Base-by-base conservation (phyloP, 2,113 vertebrate species). In the Erinaceus europaeus region DNA sequence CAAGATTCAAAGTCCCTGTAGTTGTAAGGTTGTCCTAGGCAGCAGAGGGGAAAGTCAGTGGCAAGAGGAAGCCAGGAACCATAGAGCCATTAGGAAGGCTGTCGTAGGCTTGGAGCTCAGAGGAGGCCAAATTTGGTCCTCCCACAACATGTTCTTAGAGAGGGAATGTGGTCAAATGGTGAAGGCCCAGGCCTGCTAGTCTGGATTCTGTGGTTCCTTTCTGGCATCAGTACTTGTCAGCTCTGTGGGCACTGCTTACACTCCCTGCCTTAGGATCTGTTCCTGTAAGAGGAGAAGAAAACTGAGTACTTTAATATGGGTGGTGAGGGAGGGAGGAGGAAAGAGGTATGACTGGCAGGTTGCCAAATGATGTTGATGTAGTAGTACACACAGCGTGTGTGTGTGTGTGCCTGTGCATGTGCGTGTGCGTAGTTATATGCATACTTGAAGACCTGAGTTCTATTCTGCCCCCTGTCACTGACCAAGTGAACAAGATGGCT, bases 61-160 rank as follows among this genome's bases (percentile, higher is more conserved):
- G 91, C 82, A 72, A 80, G 86, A 88, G 87, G 86, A 78, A 88
- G 89, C 90, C 90, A 90, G 91, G 93, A 83, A 57, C 52, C 2
- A 0, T 2, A 64, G 68, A 76, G 64, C 80, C 78, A 74, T 57
- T 34, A 69, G 85, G 57, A 87, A 42, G 77, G 86, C 75, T 64
- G 78, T 27, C 89, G 85, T 55, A 71, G 88, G 85, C 86, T 53
- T 6, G 57, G 88, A 73, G 88, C 90, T 72, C 88, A 48, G 23
- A 75, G 67, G 87, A 88, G 82, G 85, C 92, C 91, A 88, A 59
- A 69, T 32, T 3, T 12, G 46, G 86, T 55, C 53, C 86, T 91
- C 91, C 95, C 80, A 89, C 91, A 74, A 79, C 91, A 86, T 50
- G 91, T 94, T 95, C 95, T 96, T 94, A 93, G 91, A 95, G 93